Percentiles rank a stretch among this genome's conserved stretches.
Conservation (phyloP, 2,888 invertebrate genomes). For the Steromphala cineraria region DNA sequence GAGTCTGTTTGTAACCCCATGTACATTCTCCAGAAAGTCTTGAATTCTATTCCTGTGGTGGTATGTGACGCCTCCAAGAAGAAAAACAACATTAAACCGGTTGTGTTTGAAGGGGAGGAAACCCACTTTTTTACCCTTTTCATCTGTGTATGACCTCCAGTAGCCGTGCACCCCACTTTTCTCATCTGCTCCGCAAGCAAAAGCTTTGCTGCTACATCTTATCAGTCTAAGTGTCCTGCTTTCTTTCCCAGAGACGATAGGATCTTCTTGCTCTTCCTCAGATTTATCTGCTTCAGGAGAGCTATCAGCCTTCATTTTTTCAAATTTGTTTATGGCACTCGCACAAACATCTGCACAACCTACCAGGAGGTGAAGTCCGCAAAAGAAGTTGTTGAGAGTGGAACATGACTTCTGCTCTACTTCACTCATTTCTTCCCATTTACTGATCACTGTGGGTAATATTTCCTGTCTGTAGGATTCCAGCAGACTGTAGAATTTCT, state of each 20-base stretch:
- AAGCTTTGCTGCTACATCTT: neutral
- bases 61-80: neutral
- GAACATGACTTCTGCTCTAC: conserved; percentile 25
- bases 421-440: conserved; percentile 25
- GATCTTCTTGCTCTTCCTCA: neutral
- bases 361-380: conserved; percentile 39
- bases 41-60: neutral
- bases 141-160: neutral
- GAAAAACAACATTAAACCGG: neutral
- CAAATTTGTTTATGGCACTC: conserved; percentile 24
- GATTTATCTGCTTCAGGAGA: neutral
- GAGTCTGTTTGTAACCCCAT: neutral
- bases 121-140: neutral
- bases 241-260: neutral
- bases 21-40: neutral
- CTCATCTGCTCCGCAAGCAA: neutral
- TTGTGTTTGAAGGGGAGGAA: neutral
- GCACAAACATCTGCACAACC: conserved; percentile 37
- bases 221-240: neutral
- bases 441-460: conserved; percentile 30
- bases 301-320: conserved; percentile 30
- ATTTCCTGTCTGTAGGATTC: neutral
- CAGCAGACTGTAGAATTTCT: conserved; percentile 9
- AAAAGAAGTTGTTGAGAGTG: conserved; percentile 44
- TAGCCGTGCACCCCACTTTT: neutral